Evolutionary conservation across 1,140 invertebrate genomes (phyloP).

Genomic region (Scylla paramamosain): DNA sequence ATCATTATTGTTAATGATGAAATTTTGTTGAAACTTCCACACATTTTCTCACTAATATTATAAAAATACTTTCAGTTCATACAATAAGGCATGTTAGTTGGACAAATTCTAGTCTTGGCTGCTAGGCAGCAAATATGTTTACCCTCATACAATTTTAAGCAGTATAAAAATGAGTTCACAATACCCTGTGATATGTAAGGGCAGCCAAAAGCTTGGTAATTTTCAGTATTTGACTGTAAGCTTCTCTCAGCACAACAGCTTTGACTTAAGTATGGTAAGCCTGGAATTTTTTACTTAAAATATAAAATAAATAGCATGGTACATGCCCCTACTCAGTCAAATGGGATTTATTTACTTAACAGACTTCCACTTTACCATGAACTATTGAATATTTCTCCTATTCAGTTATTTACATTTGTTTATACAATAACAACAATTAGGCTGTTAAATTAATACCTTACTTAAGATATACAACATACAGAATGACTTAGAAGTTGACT

Average conservation of each 20-base stretch:
- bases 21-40: neutral
- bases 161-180: neutral
- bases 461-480: neutral
- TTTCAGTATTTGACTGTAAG: neutral
- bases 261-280: neutral
- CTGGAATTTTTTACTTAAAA: neutral
- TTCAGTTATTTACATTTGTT: neutral
- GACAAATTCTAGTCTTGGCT: neutral
- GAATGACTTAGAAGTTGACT: slow-evolving; percentile 22
- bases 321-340: neutral
- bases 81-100: slow-evolving; percentile 1
- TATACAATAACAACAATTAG: neutral
- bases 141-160: neutral
- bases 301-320: neutral
- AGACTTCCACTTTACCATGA: neutral
- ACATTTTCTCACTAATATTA: neutral
- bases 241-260: neutral
- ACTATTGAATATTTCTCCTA: neutral
- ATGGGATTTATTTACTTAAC: neutral
- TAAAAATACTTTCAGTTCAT: neutral
- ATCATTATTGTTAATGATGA: neutral
- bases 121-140: neutral
- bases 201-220: neutral
- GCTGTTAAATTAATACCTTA: neutral
- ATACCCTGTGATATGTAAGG: neutral